Evolutionary conservation across 2,888 invertebrate species (phyloP).

Genomic region (Synergus umbraculus): DNA sequence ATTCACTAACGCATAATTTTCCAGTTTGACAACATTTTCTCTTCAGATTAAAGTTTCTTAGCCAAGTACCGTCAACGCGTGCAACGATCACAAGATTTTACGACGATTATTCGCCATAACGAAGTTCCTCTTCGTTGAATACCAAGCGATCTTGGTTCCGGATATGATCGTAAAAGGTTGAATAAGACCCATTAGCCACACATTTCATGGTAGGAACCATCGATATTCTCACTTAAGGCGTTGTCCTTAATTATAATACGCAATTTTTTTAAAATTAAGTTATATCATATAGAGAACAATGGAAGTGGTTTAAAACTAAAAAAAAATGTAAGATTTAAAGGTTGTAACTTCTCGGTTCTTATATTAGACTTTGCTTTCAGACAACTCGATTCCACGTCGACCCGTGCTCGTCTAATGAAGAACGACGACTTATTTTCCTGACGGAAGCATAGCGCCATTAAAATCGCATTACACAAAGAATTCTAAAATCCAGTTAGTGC

Average conservation of each 20-base stretch:
- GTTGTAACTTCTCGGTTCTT: background rate
- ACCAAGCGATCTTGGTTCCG: conserved; percentile 21
- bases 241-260: background rate
- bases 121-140: conserved; percentile 56
- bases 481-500: conserved; percentile 53
- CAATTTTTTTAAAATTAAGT: background rate
- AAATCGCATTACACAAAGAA: conserved; percentile 57
- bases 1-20: background rate
- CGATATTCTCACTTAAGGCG: conserved; percentile 39
- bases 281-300: background rate
- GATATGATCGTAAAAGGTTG: conserved; percentile 62
- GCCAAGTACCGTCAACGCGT: conserved; percentile 32
- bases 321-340: background rate
- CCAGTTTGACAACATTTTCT: background rate
- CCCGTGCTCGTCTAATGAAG: conserved; percentile 50
- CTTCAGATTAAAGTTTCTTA: conserved; percentile 38
- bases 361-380: background rate
- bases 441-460: conserved; percentile 48
- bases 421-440: conserved; percentile 54
- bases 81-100: conserved; percentile 58
- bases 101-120: conserved; percentile 62
- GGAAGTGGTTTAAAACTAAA: background rate
- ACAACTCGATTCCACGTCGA: conserved; percentile 21
- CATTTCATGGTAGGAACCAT: conserved; percentile 29
- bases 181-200: conserved; percentile 64